Base-by-base conservation (phyloP, 2,888 invertebrate species). In the Agrochola litura region DNA sequence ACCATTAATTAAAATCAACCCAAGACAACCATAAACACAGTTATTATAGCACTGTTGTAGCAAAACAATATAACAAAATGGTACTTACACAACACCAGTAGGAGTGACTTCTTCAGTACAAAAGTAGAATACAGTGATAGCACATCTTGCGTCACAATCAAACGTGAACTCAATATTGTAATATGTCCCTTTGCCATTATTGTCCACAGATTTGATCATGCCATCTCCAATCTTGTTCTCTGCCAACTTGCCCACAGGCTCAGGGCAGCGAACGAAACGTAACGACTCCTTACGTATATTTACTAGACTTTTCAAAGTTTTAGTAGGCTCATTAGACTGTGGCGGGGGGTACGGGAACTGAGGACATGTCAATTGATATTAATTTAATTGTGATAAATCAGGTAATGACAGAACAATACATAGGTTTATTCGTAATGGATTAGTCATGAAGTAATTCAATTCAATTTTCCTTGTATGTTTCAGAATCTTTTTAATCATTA, bases 91-190 rank as follows among this genome's bases (percentile, higher is more conserved):
- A 74, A 99, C 98, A 52, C 99, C 99, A 92, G 98, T 98, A 37
- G 98, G 97, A 67, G 98, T 98, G 16, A 99, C 97, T 92, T 99
- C 99, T 94, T 99, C 99, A 2, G 98, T 98, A 91, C 99, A 99
- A 95, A 99, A 99, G 94, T 99, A 99, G 95, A 99, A 98, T 85
- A 99, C 97, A 54, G 99, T 99, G 82, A 99, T 99, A 41, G 99
- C 98, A 96, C 99, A 99, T 90, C 98, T 97, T 8, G 98, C 98
- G 94, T 99, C 99, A 92, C 99, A 98, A 95, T 99, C 99, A 96
- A 99, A 99, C 2, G 98, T 98, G 92, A 99, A 99, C 96, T 99
- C 99, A 90, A 99, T 98, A 92, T 99, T 99, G 93, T 99, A 99
- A 68, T 97, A 97, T 68, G 97, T 97, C 54, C 97, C 97, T 88